Base-by-base conservation (phyloP, 2,888 invertebrate genomes). In the Scaptodrosophila latifasciaeformis region DNA sequence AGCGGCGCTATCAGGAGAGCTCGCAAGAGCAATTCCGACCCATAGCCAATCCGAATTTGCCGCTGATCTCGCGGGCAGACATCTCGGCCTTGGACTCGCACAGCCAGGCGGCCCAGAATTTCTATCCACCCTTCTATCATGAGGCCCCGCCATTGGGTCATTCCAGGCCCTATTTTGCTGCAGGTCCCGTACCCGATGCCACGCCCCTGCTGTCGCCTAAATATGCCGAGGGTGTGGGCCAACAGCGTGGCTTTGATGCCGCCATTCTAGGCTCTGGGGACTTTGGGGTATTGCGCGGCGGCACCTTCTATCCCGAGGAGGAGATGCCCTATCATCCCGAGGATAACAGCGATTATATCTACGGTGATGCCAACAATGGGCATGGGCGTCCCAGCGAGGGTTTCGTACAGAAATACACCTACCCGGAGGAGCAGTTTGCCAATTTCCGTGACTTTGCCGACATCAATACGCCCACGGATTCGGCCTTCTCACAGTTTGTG, bases 391-490 rank as follows among this genome's bases (percentile, higher is more conserved):
- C 90, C 65, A 89, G 90, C 1, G 93, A 94, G 76, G 92, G 93
- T 0, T 85, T 83, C 45, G 59, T 84, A 2, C 82, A 86, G 51
- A 90, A 91, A 77, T 92, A 92, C 2, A 92, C 92, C 46, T 91
- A 92, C 67, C 90, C 92, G 19, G 91, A 92, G 54, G 94, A 95
- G 76, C 95, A 95, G 80, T 95, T 96, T 80, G 94, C 94, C 2
- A 94, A 95, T 82, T 96, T 96, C 87, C 90, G 94, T 74, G 96
- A 96, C 83, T 96, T 96, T 79, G 95, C 96, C 0, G 96, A 96
- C 74, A 95, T 96, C 49, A 95, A 95, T 60, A 91, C 93, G 2
- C 94, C 94, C 0, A 90, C 93, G 0, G 93, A 93, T 79, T 89
- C 91, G 1, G 93, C 93, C 4, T 95, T 92, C 84, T 94, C 95